Evolutionary conservation across 2,888 invertebrate genomes (phyloP), one percentile per base, ranked within the genome.

Genomic region (Cantharis rustica): DNA sequence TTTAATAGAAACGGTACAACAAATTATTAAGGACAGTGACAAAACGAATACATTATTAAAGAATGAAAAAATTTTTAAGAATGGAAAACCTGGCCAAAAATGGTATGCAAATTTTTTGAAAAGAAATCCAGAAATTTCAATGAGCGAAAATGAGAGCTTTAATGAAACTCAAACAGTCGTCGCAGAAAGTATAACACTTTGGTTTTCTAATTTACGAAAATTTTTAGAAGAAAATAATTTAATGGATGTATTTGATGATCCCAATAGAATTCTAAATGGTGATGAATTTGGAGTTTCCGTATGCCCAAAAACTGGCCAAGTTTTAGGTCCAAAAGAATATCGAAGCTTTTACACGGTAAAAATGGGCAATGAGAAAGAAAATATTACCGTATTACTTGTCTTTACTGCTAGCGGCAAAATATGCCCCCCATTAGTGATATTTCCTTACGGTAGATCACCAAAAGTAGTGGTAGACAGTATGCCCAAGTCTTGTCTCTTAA

Each of bases 281-380:
- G 70, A 70, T 23, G 70, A 70, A 23, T 23, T 77, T 16, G 82
- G 81, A 61, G 83, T 85, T 78, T 69, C 76, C 62, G 68, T 83
- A 20, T 83, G 82, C 66, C 83, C 83, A 16, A 83, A 83, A 66
- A 80, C 80, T 23, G 84, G 83, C 17, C 80, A 83, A 78, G 82
- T 85, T 73, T 79, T 85, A 75, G 83, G 79, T 13, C 82, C 83
- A 68, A 85, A 79, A 78, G 84, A 84, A 7, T 82, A 31, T 15
- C 82, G 79, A 73, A 82, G 84, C 77, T 23, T 82, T 9, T 81
- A 84, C 75, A 16, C 80, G 71, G 78, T 85, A 64, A 81, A 82
- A 71, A 70, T 61, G 16, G 79, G 81, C 2, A 83, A 82, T 16
- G 84, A 84, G 76, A 85, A 85, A 80, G 84, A 83, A 13, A 82